Evolutionary conservation across 2,113 vertebrate species (phyloP), one percentile per base, ranked within the genome.

Genomic region (Pipra filicauda): DNA sequence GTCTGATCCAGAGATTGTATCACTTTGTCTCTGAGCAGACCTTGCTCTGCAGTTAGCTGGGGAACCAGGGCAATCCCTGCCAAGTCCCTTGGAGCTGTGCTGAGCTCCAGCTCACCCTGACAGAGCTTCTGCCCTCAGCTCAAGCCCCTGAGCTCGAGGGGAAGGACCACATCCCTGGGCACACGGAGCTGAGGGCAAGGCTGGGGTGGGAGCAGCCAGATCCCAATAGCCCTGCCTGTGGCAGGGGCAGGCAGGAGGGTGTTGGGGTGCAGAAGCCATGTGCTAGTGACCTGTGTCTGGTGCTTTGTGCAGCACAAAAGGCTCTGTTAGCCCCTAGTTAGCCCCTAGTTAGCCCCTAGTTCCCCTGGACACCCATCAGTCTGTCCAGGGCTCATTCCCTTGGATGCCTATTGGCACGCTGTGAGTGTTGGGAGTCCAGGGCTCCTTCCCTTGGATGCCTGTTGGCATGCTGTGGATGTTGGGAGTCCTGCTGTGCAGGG

Each of bases 141-240:
- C 31, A 2, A 9, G 35, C 19, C 59, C 35, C 30, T 0, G 1
- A 24, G 44, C 41, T 70, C 0, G 1, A n/a, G 52, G 26, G 57
- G 22, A 33, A 77, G 62, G 39, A 23, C 8, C 1, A 2, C 9
- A 4, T 20, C 71, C 58, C 61, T 1, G n/a, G 59, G 72, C 46
- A 18, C 4, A 4, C 7, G 7, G 65, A 17, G 58, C 77, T 24
- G 31, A 11, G 71, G 48, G 28, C 9, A 30, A 13, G 0, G 6
- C 75, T 43, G 78, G 14, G 12, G 5, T 1, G 6, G 85, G 51
- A 75, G 82, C 48, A 52, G 37, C 37, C 82, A 37, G 41, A 18
- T 12, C 54, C 71, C 49, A 7, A 15, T 37, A 70, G 57, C 55
- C 49, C 12, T 6, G 15, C 15, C n/a, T 54, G 23, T 1, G 16